A percentile compares a stretch with the other conserved stretches of the same genome.
phyloP scores from a whole-genome alignment of 2,797 vertebrate species.

The Gambelia wislizenii region DNA sequence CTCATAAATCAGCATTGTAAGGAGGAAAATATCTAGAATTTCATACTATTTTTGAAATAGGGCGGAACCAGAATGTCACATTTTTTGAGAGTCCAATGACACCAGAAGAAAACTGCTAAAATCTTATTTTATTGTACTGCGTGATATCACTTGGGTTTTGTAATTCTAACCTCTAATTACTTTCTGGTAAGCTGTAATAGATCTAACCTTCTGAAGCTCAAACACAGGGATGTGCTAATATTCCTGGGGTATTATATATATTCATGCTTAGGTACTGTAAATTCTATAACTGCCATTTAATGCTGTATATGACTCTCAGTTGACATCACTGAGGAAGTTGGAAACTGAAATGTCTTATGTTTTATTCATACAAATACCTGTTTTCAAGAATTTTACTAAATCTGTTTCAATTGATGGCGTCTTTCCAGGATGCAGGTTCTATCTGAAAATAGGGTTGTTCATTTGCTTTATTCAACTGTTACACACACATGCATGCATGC shows the following conservation, averaged over 20 bases:
- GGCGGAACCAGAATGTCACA: constrained; percentile 43
- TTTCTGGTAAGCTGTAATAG: constrained; percentile 56
- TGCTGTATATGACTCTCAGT: too few relatives aligned
- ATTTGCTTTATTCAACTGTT: too few relatives aligned
- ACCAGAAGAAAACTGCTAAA: constrained; percentile 41
- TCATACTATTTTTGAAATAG: constrained; percentile 59
- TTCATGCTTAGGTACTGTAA: too few relatives aligned
- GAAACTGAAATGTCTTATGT: too few relatives aligned
- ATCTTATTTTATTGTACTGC: constrained; percentile 55
- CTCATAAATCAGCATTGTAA: constrained; percentile 66
- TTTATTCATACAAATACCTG: too few relatives aligned
- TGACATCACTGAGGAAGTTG: too few relatives aligned
- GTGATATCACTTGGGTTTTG: constrained; percentile 60
- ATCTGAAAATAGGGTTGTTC: too few relatives aligned
- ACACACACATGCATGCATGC: too few relatives aligned
- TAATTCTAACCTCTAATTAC: constrained; percentile 46
- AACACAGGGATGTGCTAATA: constrained; percentile 36
- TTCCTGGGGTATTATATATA: neutral
- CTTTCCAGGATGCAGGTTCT: too few relatives aligned
- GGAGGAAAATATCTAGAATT: constrained; percentile 61
- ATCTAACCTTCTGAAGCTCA: constrained; percentile 60
- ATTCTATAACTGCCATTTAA: too few relatives aligned
- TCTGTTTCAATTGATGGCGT: too few relatives aligned
- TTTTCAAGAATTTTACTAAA: too few relatives aligned
- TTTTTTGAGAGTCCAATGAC: constrained; percentile 52